phyloP scores from a whole-genome alignment of 2,888 invertebrate genomes.

The Luperina nickerlii region DNA sequence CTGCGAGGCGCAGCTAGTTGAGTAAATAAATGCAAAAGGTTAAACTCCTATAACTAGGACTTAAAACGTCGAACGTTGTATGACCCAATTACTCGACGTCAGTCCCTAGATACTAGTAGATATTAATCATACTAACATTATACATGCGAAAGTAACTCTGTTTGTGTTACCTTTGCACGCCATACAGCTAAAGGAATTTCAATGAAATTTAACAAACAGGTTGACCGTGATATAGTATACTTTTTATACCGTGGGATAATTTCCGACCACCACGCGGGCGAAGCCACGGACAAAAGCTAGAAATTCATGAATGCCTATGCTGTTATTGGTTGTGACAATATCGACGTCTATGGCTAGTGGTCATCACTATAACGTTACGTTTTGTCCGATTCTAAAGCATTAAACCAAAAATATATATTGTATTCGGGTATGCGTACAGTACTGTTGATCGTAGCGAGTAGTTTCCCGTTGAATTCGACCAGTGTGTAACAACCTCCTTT shows the following conservation, averaged over 20 bases:
- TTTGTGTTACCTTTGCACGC: not conserved
- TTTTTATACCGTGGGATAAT: not conserved
- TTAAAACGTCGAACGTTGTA: not conserved
- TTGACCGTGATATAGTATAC: not conserved
- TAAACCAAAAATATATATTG: not conserved
- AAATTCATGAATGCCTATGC: not conserved
- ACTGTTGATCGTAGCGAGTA: constrained; percentile 98
- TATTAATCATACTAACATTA: not conserved
- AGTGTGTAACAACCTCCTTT: constrained; percentile 98
- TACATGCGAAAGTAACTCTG: not conserved
- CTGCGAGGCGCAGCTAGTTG: not conserved
- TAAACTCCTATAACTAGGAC: not conserved
- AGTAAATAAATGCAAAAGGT: not conserved
- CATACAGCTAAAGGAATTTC: not conserved
- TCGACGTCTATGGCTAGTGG: not conserved
- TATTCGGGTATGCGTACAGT: constrained; percentile 91
- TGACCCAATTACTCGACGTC: not conserved
- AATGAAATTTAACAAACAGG: not conserved
- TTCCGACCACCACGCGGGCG: not conserved
- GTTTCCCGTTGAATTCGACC: constrained; percentile 98
- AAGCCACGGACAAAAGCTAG: not conserved
- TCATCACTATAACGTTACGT: not conserved
- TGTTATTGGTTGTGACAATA: not conserved
- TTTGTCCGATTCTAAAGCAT: not conserved
- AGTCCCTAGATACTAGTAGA: not conserved